These are phyloP conservation scores for Sceloporus tristichus DNA, from an alignment of 2,113 vertebrate genomes.

Conservation along the genomic window DNA sequence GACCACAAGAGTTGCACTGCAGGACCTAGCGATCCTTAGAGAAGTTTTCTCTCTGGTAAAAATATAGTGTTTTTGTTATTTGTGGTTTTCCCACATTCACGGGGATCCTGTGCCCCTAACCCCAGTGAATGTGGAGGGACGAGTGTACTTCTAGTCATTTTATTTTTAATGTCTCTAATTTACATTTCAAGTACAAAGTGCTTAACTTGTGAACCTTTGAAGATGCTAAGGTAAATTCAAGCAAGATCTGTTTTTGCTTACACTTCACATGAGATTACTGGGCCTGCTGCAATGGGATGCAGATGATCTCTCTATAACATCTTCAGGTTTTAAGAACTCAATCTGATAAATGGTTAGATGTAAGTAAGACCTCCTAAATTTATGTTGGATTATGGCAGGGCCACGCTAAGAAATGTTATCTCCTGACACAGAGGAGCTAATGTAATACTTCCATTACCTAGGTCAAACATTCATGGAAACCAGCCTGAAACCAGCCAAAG, in stretches of 20 bases:
- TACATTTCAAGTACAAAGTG: neutral
- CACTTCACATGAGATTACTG: neutral
- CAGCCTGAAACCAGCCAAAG: too few relatives aligned
- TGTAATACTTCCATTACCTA: neutral
- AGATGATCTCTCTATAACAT: neutral
- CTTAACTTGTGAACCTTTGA: conserved; percentile 6
- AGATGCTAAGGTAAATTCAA: neutral
- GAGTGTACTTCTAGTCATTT: neutral
- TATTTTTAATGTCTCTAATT: conserved; percentile 13
- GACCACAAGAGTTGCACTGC: too few relatives aligned
- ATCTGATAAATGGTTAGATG: neutral
- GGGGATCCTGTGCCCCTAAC: too few relatives aligned
- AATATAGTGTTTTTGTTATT: too few relatives aligned
- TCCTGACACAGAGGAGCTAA: too few relatives aligned
- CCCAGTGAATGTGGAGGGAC: too few relatives aligned
- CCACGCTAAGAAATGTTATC: too few relatives aligned
- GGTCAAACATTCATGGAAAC: neutral
- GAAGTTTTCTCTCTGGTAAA: too few relatives aligned
- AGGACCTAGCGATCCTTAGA: too few relatives aligned
- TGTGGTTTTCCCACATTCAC: too few relatives aligned
- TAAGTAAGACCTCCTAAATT: neutral
- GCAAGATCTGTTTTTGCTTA: neutral
- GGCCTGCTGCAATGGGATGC: neutral
- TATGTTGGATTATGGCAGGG: too few relatives aligned
- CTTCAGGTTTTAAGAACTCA: neutral